Evolutionary conservation across 2,888 invertebrate genomes (phyloP).

Genomic region (Calameuta filiformis): DNA sequence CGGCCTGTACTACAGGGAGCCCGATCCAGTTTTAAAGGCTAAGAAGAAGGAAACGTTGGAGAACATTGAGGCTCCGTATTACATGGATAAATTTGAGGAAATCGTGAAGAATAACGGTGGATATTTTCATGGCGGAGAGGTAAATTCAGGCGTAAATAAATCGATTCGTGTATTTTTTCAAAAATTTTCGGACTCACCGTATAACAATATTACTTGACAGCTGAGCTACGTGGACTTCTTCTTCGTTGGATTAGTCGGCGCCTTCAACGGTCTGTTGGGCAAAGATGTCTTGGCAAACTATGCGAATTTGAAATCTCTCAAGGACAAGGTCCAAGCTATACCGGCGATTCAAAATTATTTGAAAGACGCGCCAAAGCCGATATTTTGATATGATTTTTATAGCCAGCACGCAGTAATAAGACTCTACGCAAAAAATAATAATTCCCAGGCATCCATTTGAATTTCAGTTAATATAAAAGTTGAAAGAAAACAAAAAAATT

Average conservation of each 20-base stretch:
- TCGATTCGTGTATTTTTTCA: neutral
- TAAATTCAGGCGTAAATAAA: neutral
- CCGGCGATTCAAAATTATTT: conserved; percentile 47
- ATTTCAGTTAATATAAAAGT: neutral
- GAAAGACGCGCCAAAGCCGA: conserved; percentile 43
- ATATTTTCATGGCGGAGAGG: conserved; percentile 50
- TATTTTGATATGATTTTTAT: conserved; percentile 27
- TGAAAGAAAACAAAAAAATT: neutral
- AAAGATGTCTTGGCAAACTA: conserved; percentile 44
- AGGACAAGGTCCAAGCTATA: conserved; percentile 43
- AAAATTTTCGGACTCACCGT: neutral
- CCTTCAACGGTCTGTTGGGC: conserved; percentile 24
- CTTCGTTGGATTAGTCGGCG: conserved; percentile 44
- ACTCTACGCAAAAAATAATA: neutral
- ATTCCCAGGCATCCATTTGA: neutral
- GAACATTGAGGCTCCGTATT: conserved; percentile 46
- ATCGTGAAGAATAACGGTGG: conserved; percentile 47
- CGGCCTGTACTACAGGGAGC: conserved; percentile 44
- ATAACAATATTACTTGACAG: conserved; percentile 32
- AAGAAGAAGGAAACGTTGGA: conserved; percentile 45
- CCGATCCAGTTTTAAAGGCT: conserved; percentile 40
- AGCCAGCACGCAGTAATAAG: neutral
- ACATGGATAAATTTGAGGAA: conserved; percentile 47
- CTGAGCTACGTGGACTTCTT: conserved; percentile 56
- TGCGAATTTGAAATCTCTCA: conserved; percentile 43